A percentile compares a stretch with the other conserved stretches of the same genome.
Conservation (phyloP, 2,113 vertebrate species). For the Nanorana parkeri region DNA sequence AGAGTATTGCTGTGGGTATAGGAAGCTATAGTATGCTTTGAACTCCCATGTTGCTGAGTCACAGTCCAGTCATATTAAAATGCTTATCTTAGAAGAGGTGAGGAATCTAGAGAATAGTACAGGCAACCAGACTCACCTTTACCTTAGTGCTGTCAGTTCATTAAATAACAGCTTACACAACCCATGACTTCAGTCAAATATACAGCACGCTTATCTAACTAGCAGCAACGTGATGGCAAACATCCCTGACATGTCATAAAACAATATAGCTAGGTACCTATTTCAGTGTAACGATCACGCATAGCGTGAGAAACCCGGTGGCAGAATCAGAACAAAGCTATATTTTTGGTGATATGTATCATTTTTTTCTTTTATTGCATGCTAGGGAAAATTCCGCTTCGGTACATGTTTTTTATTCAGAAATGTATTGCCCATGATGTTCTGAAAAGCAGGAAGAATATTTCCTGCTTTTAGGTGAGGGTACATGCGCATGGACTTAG, state of each 20-base stretch:
- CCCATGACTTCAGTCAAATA: not conserved
- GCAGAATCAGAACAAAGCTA: no score
- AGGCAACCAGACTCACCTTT: constrained; percentile 21
- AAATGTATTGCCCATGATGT: no score
- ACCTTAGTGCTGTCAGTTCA: constrained; percentile 3
- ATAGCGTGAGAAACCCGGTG: not conserved
- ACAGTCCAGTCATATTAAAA: not conserved
- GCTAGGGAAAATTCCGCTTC: no score
- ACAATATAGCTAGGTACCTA: not conserved
- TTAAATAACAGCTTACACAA: constrained; percentile 24
- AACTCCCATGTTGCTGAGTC: not conserved
- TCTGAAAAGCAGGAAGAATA: no score
- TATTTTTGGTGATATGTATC: no score
- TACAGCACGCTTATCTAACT: not conserved
- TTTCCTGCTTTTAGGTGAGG: no score
- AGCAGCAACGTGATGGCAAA: not conserved
- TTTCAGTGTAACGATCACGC: not conserved
- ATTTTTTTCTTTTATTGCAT: no score
- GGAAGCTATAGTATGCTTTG: not conserved
- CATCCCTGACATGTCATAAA: not conserved
- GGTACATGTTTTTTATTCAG: no score
- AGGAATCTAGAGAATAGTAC: not conserved
- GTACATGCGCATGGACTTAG: no score
- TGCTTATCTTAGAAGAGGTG: not conserved
- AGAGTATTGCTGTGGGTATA: no score